Evolutionary conservation across 2,888 invertebrate genomes (phyloP), one percentile per base, ranked within the genome.

Genomic region (Brachyptera risi): DNA sequence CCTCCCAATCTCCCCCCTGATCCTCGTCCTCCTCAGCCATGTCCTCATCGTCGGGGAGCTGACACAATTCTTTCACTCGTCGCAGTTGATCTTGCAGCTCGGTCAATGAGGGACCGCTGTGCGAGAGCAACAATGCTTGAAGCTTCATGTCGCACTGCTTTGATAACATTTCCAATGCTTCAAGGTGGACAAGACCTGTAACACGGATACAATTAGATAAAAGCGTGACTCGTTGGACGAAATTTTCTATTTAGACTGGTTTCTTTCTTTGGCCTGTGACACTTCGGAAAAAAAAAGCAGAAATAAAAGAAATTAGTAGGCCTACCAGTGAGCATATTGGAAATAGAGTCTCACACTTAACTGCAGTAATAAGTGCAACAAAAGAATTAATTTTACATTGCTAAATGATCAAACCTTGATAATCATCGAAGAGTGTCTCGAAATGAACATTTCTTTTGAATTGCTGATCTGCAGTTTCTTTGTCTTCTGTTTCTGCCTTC

Each of bases 91-190:
- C 88, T 71, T 89, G 85, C 57, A 90, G 77, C 3, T 87, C 86
- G 42, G 76, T 78, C 50, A 86, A 75, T 27, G 85, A 83, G 13
- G 81, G 80, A 0, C 82, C 80, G 17, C 80, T 79, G 0, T 82
- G 75, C 0, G 79, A 75, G 13, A 82, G 78, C 47, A 87, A 69
- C 4, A 85, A 73, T 19, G 85, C 82, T 65, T 89, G 84, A 68
- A 92, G 80, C 71, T 88, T 86, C 69, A 89, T 83, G 65, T 80
- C 82, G 59, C 89, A 87, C 73, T 92, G 91, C 66, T 84, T 86
- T 0, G 94, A 93, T 1, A 96, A 75, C 84, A 95, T 92, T 76
- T 96, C 94, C 47, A 96, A 74, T 0, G 95, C 95, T 78, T 96
- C 96, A 63, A 94, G 77, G 73, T 95, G 92, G 0, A 93, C 90